Conservation (phyloP, 2,113 vertebrate genomes). For the Lepisosteus oculatus region DNA sequence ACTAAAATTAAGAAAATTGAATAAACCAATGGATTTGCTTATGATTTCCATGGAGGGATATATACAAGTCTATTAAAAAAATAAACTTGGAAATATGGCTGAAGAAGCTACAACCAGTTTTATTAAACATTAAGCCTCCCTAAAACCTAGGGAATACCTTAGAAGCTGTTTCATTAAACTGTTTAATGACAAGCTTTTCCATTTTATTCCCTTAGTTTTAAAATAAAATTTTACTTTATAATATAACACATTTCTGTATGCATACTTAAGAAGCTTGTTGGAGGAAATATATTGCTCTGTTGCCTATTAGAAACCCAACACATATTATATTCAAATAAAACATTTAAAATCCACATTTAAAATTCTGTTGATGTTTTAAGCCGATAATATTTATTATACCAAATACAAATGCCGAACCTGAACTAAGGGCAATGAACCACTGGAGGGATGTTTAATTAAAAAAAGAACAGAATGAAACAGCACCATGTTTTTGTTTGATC, state of each 20-base stretch:
- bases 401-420: not conserved
- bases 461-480: not conserved
- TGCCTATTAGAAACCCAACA: conserved; percentile 30
- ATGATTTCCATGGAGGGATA: conserved; percentile 26
- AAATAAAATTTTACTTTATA: conserved; percentile 32
- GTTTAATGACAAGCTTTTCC: conserved; percentile 41
- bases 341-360: not conserved
- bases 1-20: conserved; percentile 34
- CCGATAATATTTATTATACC: conserved; percentile 15
- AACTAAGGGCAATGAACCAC: too few species aligned
- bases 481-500: not conserved
- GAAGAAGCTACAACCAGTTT: conserved; percentile 19
- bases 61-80: conserved; percentile 18
- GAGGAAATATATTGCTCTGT: conserved; percentile 38
- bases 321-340: conserved; percentile 41
- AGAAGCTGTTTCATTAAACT: conserved; percentile 33
- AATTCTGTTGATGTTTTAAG: not conserved
- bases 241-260: conserved; percentile 32
- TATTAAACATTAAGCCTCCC: conserved; percentile 32
- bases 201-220: conserved; percentile 24
- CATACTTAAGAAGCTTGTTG: conserved; percentile 16
- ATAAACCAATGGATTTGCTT: conserved; percentile 20
- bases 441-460: not conserved
- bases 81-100: conserved; percentile 16
- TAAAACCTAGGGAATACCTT: conserved; percentile 31